Conservation (phyloP, 1,140 invertebrate genomes). For the Lerema accius region DNA sequence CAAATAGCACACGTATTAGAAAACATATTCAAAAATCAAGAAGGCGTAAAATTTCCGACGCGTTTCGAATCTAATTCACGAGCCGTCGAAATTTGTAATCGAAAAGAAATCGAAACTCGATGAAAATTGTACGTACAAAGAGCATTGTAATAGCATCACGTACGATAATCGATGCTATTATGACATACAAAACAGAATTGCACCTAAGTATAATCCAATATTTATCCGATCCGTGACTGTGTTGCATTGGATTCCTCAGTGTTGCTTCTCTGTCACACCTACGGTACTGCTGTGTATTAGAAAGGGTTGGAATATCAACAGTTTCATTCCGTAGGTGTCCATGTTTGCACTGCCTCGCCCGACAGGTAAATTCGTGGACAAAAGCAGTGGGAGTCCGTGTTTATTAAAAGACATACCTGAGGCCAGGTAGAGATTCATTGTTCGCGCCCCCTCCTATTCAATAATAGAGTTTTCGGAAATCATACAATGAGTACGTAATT, state of each 20-base stretch:
- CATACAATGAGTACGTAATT: slow-evolving; percentile 78
- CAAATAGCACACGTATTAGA: slow-evolving; percentile 55
- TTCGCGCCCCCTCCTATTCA: slow-evolving; percentile 58
- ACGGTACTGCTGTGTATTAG: not conserved
- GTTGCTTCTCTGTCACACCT: slow-evolving; percentile 48
- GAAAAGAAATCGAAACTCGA: slow-evolving; percentile 71
- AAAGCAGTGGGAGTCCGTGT: slow-evolving; percentile 73
- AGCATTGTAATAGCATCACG: slow-evolving; percentile 80
- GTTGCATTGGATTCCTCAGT: slow-evolving; percentile 50
- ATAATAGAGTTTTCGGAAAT: slow-evolving; percentile 81
- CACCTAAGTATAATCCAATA: slow-evolving; percentile 81
- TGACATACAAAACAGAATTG: slow-evolving; percentile 79
- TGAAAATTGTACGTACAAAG: slow-evolving; percentile 58
- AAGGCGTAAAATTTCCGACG: slow-evolving; percentile 66
- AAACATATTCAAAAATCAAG: slow-evolving; percentile 63
- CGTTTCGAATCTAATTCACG: slow-evolving; percentile 63
- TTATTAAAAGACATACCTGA: slow-evolving; percentile 76
- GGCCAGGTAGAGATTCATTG: slow-evolving; percentile 71
- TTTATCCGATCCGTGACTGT: slow-evolving; percentile 73
- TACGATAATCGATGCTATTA: slow-evolving; percentile 80
- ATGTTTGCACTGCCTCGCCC: slow-evolving; percentile 72
- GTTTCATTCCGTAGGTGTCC: slow-evolving; percentile 58
- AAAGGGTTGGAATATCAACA: slow-evolving; percentile 25
- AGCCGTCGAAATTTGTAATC: slow-evolving; percentile 65
- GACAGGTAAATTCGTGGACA: slow-evolving; percentile 77